Evolutionary conservation across 2,888 invertebrate species (phyloP).

Genomic region (Drosophila anceps): DNA sequence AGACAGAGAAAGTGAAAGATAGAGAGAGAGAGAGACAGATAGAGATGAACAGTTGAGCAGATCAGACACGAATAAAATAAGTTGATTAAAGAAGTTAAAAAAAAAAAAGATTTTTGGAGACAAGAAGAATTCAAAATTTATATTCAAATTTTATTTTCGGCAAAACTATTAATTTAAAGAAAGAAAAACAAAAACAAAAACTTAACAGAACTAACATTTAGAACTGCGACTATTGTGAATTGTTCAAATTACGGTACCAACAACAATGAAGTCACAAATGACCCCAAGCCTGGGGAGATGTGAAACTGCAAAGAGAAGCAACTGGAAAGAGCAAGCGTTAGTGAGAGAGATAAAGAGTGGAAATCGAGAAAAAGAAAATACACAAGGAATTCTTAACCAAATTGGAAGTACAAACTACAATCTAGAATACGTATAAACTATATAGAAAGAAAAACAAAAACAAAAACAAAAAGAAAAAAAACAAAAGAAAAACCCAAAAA

Average conservation of each 20-base stretch:
- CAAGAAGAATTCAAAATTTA: constrained; percentile 64
- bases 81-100: constrained; percentile 5
- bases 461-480: constrained; percentile 18
- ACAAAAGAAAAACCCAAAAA: constrained; percentile 7
- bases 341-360: constrained; percentile 31
- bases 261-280: constrained; percentile 73
- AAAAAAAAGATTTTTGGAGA: constrained; percentile 67
- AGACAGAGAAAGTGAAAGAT: constrained; percentile 9
- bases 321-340: constrained; percentile 22
- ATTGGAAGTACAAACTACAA: constrained; percentile 82
- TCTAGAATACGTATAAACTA: constrained; percentile 78
- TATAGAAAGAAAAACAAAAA: constrained; percentile 31
- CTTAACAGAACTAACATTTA: constrained; percentile 45
- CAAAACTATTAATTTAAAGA: constrained; percentile 73
- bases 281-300: constrained; percentile 37
- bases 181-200: constrained; percentile 29
- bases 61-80: neutral
- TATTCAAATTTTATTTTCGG: constrained; percentile 45
- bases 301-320: constrained; percentile 37
- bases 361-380: constrained; percentile 69
- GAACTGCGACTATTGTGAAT: constrained; percentile 81
- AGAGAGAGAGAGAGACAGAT: constrained; percentile 7
- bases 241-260: constrained; percentile 81
- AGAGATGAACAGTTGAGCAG: constrained; percentile 22
- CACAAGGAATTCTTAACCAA: constrained; percentile 83